Evolutionary conservation across 2,113 vertebrate species (phyloP).

Genomic region (Austrofundulus limnaeus): DNA sequence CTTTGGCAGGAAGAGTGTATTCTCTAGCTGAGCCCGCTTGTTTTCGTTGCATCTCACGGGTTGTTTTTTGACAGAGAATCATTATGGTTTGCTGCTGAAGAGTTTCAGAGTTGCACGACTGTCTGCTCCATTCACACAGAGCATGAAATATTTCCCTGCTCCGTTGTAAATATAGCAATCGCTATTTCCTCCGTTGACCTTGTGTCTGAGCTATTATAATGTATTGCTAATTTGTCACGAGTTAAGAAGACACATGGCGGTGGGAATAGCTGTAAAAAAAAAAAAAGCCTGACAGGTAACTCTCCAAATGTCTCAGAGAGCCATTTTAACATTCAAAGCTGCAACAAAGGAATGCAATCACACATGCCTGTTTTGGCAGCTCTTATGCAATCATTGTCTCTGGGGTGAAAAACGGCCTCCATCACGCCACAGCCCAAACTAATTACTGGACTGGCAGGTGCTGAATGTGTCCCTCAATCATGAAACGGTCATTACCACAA

Average conservation of each 20-base stretch:
- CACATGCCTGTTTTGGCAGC: slow-evolving; percentile 57
- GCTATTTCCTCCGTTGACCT: slow-evolving; percentile 17
- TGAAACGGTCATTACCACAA: slow-evolving; percentile 47
- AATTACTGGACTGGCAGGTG: slow-evolving; percentile 69
- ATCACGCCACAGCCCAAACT: slow-evolving; percentile 61
- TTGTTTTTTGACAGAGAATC: slow-evolving; percentile 13
- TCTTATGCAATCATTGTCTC: slow-evolving; percentile 63
- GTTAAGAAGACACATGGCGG: slow-evolving; percentile 39
- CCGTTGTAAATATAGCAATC: slow-evolving; percentile 32
- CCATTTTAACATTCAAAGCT: slow-evolving; percentile 44
- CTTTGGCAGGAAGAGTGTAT: slow-evolving; percentile 3
- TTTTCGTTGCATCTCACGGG: neutral
- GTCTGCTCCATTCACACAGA: neutral
- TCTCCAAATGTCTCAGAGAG: slow-evolving; percentile 45
- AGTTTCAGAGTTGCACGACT: slow-evolving; percentile 9
- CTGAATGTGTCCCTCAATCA: slow-evolving; percentile 53
- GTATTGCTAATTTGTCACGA: slow-evolving; percentile 51
- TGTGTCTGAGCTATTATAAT: slow-evolving; percentile 31
- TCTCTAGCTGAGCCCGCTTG: neutral
- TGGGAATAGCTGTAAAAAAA: slow-evolving; percentile 36
- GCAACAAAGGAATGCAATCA: slow-evolving; percentile 53
- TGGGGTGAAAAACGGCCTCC: slow-evolving; percentile 65
- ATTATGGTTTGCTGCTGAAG: neutral
- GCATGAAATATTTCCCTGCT: slow-evolving; percentile 20
- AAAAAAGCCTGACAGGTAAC: slow-evolving; percentile 44